Percentiles rank a stretch among this genome's conserved stretches.
phyloP scores from a whole-genome alignment of 2,797 vertebrate species.

The Podargus strigoides region DNA sequence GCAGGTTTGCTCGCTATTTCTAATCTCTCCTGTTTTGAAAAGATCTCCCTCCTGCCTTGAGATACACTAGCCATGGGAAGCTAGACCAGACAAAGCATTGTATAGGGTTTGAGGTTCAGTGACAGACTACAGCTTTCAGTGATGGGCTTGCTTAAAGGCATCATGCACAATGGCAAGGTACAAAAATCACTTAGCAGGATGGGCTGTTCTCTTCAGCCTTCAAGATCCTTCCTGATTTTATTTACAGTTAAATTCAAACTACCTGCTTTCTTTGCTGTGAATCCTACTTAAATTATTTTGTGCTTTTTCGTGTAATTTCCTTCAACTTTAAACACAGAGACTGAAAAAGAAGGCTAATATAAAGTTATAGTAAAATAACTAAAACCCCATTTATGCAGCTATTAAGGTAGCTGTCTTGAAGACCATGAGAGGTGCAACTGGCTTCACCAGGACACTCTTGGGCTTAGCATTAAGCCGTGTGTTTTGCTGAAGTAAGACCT shows the following conservation, averaged over 20 bases:
- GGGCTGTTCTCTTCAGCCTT: not conserved
- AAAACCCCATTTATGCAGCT: not conserved
- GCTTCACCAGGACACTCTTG: not conserved
- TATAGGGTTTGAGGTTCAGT: not conserved
- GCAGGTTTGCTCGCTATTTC: not conserved
- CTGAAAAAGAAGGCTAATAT: not conserved
- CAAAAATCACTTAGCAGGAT: not conserved
- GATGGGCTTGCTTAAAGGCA: not conserved
- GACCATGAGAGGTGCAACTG: not conserved
- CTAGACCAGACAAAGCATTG: not conserved
- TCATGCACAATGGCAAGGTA: not conserved
- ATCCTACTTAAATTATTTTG: not conserved
- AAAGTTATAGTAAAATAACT: not conserved
- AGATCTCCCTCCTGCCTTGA: not conserved
- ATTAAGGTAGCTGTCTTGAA: not conserved
- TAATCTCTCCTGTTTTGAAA: not conserved
- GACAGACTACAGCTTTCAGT: not conserved
- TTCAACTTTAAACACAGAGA: not conserved
- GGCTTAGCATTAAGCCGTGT: not conserved
- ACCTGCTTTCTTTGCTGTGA: not conserved
- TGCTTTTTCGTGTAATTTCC: not conserved
- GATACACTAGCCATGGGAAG: not conserved
- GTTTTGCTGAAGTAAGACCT: slow-evolving; percentile 12
- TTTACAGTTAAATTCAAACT: not conserved
- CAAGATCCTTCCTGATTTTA: not conserved